Evolutionary conservation across 2,797 vertebrate species (phyloP).

Genomic region (Silurus aristotelis): DNA sequence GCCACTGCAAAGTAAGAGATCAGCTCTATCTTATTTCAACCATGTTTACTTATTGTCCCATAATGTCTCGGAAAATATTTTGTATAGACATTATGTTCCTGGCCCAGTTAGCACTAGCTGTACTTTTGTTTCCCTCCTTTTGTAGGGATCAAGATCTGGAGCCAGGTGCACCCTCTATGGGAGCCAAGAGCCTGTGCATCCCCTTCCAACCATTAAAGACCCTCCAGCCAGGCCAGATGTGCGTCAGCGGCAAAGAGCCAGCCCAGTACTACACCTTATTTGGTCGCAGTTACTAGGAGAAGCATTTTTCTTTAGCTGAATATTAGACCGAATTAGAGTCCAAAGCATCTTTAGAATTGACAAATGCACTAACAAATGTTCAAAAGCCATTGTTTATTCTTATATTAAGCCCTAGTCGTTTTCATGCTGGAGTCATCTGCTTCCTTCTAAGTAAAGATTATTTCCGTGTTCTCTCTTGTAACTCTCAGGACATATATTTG

Average conservation of each 20-base stretch:
- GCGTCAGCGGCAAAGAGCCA: constrained; percentile 84
- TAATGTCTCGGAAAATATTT: neutral
- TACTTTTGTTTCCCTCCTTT: constrained; percentile 3
- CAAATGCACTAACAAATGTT: constrained; percentile 29
- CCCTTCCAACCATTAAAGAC: constrained; percentile 87
- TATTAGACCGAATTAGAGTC: neutral
- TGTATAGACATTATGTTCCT: neutral
- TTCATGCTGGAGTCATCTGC: constrained; percentile 17
- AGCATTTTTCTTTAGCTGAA: neutral
- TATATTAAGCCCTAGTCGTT: constrained; percentile 1
- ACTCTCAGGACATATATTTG: constrained; percentile 42
- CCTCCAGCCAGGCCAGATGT: constrained; percentile 81
- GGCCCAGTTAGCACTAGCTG: neutral
- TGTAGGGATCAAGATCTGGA: constrained; percentile 95
- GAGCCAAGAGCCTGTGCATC: constrained; percentile 96
- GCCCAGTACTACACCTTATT: constrained; percentile 96
- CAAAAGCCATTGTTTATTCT: neutral
- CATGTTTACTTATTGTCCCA: neutral
- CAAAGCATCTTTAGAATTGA: constrained; percentile 16
- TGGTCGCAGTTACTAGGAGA: constrained; percentile 89
- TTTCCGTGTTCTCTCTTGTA: constrained; percentile 11
- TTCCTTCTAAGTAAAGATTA: constrained; percentile 12
- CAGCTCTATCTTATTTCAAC: neutral
- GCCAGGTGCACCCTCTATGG: constrained; percentile 95
- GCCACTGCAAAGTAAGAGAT: constrained; percentile 87